phyloP scores from a whole-genome alignment of 1,140 invertebrate genomes.

The Eueides isabella region DNA sequence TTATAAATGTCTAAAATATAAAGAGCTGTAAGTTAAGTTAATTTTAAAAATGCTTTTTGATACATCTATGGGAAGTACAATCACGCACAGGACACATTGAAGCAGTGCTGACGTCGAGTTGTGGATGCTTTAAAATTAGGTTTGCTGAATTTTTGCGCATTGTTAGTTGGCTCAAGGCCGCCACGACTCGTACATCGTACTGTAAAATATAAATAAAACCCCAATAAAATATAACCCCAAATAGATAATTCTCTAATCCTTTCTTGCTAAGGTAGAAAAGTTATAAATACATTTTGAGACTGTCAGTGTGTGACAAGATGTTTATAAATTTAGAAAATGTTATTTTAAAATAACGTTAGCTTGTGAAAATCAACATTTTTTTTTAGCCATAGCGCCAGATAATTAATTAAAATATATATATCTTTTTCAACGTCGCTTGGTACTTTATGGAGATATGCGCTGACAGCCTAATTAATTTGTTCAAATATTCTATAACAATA shows the following conservation, averaged over 20 bases:
- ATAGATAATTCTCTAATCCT: background rate
- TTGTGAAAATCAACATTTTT: background rate
- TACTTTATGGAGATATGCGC: background rate
- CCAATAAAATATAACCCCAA: conserved; percentile 5
- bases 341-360: background rate
- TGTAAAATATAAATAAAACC: background rate
- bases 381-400: background rate
- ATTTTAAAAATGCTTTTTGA: background rate
- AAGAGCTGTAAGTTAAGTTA: background rate
- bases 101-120: too few species aligned
- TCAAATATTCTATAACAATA: background rate
- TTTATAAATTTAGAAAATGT: background rate
- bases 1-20: conserved; percentile 1
- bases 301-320: background rate
- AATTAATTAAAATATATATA: background rate
- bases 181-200: too few species aligned
- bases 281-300: background rate
- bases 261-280: background rate
- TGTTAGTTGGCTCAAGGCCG: too few species aligned
- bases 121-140: too few species aligned
- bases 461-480: conserved; percentile 1
- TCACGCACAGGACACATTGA: background rate
- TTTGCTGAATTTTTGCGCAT: too few species aligned
- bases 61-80: background rate
- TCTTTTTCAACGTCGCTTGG: background rate